Base-by-base conservation (phyloP, 2,113 vertebrate species). In the Theristicus caerulescens region DNA sequence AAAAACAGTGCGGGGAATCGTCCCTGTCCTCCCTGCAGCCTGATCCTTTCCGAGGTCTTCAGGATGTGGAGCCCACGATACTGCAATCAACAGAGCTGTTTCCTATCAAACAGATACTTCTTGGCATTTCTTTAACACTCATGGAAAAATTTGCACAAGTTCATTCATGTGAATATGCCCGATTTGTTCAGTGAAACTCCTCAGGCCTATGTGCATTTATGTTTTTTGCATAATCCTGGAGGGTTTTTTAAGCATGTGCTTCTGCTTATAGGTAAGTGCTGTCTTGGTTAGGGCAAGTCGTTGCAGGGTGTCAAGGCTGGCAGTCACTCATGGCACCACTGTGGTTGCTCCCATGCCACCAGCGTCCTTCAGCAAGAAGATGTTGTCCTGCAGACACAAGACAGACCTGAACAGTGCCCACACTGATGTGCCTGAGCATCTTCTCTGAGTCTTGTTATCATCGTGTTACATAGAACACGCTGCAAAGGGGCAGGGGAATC, bases 21-120 rank as follows among this genome's bases (percentile, higher is more conserved):
- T 92, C 85, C 61, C 83, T 94, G 77, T 96, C 71, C 77, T 79
- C 62, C 13, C 38, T 70, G 10, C 40, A 81, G 61, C 46, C 71
- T 5, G 3, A 20, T 34, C n/a, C 74, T 31, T 73, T 47, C 66
- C 1, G 13, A 90, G 42, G 7, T 73, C 49, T 62, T 82, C 72
- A 86, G 73, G 49, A 49, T 1, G 5, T 55, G 40, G 52, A 84
- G 24, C 44, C 16, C 5, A 0, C 2, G 2, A 29, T 34, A 36
- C 20, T 36, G n/a, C 32, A 86, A 79, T 40, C 44, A 58, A 22
- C 0, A 0, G 46, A 87, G 31, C 15, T 46, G 44, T 32, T 92
- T 83, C 29, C 59, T 47, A 7, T n/a, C 42, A 24, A 34, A 34
- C 21, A 67, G 46, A 46, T 16, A 7, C 5, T n/a, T 79, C 47